Base-by-base conservation (phyloP, 1,140 invertebrate species). In the Temnothorax curvispinosus region DNA sequence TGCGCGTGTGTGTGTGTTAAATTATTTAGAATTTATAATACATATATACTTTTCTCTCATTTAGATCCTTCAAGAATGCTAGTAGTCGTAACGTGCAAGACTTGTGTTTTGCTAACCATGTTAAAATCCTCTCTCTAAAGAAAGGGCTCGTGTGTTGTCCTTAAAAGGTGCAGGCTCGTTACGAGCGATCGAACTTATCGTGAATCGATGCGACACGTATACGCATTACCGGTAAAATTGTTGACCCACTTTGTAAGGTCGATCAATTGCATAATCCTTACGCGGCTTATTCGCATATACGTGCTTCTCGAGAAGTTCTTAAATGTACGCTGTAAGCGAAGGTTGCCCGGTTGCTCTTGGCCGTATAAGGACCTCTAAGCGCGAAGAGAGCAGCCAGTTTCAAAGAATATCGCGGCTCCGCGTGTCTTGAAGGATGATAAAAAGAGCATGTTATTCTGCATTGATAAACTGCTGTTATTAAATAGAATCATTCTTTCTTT, bases 291-390 rank as follows among this genome's bases (percentile, higher is more conserved):
- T 50, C 44, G 64, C 18, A 56, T 35, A 21, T 60, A 71, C 35
- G 35, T 21, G 21, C 35, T 74, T 47, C 35, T 50, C 35, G 11
- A n/a, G 18, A 11, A 27, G 38, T 78, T 87, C 50, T 75, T 60
- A 80, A 80, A 62, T 18, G 67, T 5, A 74, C 18, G 44, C 58
- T 80, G 52, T 6, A 62, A 47, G 50, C 65, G 86, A 91, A 92
- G 90, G 88, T 88, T 90, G 85, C 32, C 65, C 38, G 71, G 67
- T 77, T 69, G 56, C 21, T 80, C 75, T 87, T 69, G 50, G 13
- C 78, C 78, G 69, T 88, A 85, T 76, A 91, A 82, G 90, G 81
- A 54, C 41, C 56, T 90, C 86, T 92, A 90, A 88, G 85, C 89
- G 72, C 77, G 74, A 89, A 52, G 38, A 65, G 47, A 84, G 13